Evolutionary conservation across 1,140 invertebrate species (phyloP), one percentile per base, ranked within the genome.

Genomic region (Eupristina koningsbergeri): DNA sequence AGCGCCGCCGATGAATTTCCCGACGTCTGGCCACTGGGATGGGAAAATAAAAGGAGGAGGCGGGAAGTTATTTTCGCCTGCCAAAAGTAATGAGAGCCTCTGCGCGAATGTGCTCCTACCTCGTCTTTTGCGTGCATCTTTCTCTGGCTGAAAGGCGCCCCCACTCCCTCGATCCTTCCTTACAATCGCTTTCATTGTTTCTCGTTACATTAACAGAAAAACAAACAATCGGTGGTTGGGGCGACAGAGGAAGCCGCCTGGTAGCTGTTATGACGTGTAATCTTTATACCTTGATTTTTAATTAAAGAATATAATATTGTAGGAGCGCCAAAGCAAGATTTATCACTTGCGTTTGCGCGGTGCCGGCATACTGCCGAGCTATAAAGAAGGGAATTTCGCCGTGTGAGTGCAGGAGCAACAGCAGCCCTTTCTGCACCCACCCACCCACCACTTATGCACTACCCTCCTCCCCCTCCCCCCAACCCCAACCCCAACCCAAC

Each of bases 261-360:
- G 63, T 73, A 53, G 41, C 69, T 88, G 74, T 87, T 88, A 74
- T 87, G 88, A 86, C 86, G 85, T 86, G 87, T 84, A 87, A 88
- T 89, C 86, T 87, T 87, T 88, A 86, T 89, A 88, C 85, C 53
- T 85, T 84, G 86, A 89, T 89, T 90, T 90, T 90, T 90, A 90
- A 90, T 90, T 90, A 90, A 89, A 87, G 88, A 88, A 89, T 89
- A 87, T 88, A 88, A 89, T 89, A 89, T 88, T 88, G 63, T 74
- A 64, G 29, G 83, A 84, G 87, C 87, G 82, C 86, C 88, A 86
- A 88, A 86, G 74, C 86, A 89, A 84, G 89, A 89, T 89, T 90
- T 89, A 89, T 89, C 85, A 86, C 87, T 74, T 80, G 80, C 84
- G 85, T 86, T 87, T 86, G 85, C 83, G 84, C 83, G 53, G 78